A percentile compares a stretch with the other conserved stretches of the same genome.
Evolutionary conservation across 2,888 invertebrate species (phyloP).

Genomic region (Diaprepes abbreviatus): DNA sequence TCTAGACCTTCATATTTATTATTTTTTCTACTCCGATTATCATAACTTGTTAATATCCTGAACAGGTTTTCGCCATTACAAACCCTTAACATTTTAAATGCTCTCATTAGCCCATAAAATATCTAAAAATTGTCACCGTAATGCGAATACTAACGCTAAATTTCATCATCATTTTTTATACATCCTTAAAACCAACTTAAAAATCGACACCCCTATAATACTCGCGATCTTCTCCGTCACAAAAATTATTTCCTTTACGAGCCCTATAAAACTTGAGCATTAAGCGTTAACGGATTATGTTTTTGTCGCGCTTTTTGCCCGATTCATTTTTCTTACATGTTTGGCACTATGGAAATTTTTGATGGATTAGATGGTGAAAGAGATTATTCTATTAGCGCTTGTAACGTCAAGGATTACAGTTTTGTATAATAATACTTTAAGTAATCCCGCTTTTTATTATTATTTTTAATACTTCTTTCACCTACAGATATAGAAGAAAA

Average conservation of each 20-base stretch:
- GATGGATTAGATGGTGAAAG: background rate
- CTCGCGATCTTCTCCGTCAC: background rate
- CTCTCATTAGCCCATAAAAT: too few relatives aligned
- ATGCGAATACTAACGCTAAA: too few relatives aligned
- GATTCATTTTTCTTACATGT: constrained; percentile 11
- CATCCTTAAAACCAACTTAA: background rate
- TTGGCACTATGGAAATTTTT: constrained; percentile 13
- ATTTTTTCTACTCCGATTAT: too few relatives aligned
- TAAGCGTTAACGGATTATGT: constrained; percentile 14
- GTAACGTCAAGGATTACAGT: background rate
- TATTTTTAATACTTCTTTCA: too few relatives aligned
- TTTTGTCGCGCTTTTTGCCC: constrained; percentile 10
- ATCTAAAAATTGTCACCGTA: too few relatives aligned
- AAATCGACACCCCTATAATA: constrained; percentile 4
- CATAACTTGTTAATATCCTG: too few relatives aligned
- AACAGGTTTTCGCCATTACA: too few relatives aligned
- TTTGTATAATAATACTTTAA: background rate
- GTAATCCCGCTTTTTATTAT: background rate
- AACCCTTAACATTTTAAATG: too few relatives aligned
- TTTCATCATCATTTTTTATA: background rate
- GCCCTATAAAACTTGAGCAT: background rate
- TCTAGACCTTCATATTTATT: too few relatives aligned
- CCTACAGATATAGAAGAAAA: too few relatives aligned
- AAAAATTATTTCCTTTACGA: constrained; percentile 8
- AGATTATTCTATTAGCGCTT: background rate